These are phyloP conservation scores for Drosophila leonis DNA, from an alignment of 2,888 invertebrate genomes.

Conservation along the genomic window DNA sequence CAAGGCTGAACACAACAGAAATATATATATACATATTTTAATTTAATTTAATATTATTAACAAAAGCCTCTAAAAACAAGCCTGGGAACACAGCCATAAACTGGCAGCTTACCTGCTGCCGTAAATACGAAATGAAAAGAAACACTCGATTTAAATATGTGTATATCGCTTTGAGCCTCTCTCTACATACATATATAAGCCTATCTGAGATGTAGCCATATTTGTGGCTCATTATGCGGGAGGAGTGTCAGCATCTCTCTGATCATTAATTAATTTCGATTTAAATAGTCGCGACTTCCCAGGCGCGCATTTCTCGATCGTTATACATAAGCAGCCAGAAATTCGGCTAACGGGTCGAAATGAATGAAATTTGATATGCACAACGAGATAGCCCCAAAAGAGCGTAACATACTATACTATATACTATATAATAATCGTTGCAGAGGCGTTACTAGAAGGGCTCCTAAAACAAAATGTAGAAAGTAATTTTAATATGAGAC, in stretches of 20 bases:
- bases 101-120: slow-evolving; percentile 55
- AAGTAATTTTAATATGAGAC: slow-evolving; percentile 25
- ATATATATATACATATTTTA: slow-evolving; percentile 54
- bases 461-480: slow-evolving; percentile 23
- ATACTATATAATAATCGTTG: slow-evolving; percentile 35
- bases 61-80: slow-evolving; percentile 68
- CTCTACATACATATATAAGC: slow-evolving; percentile 26
- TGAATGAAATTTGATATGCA: slow-evolving; percentile 81
- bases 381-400: slow-evolving; percentile 63
- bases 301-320: slow-evolving; percentile 57
- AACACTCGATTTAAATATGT: slow-evolving; percentile 28
- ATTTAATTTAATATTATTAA: slow-evolving; percentile 80
- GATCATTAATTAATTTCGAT: slow-evolving; percentile 79
- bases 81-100: slow-evolving; percentile 75
- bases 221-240: slow-evolving; percentile 74
- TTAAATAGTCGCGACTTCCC: slow-evolving; percentile 67
- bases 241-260: slow-evolving; percentile 71
- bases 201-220: slow-evolving; percentile 53
- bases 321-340: slow-evolving; percentile 46
- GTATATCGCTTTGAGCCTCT: slow-evolving; percentile 19
- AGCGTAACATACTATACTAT: slow-evolving; percentile 52
- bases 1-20: slow-evolving; percentile 54
- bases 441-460: slow-evolving; percentile 44
- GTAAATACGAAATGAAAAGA: slow-evolving; percentile 31
- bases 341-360: slow-evolving; percentile 69